Conservation (phyloP, 2,113 vertebrate species). For the Hippocampus abdominalis region DNA sequence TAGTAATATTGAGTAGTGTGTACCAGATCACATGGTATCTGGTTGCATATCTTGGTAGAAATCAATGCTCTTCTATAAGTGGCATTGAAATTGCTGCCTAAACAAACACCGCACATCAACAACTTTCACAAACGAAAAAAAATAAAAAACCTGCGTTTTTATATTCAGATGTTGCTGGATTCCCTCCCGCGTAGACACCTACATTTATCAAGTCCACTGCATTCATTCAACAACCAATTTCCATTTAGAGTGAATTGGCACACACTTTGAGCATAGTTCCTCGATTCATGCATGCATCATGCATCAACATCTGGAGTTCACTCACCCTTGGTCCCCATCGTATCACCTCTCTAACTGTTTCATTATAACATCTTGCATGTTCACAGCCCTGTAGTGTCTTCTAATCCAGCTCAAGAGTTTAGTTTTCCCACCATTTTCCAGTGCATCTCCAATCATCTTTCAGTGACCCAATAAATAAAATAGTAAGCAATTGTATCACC, state of each 20-base stretch:
- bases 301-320: conserved; percentile 12
- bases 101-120: too few relatives aligned
- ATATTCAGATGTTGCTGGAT: conserved; percentile 6
- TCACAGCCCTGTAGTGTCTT: conserved; percentile 24
- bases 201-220: conserved; percentile 28
- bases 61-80: too few relatives aligned
- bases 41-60: too few relatives aligned
- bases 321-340: conserved; percentile 3
- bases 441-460: conserved; percentile 29
- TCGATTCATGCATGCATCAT: conserved; percentile 3
- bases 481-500: conserved; percentile 10
- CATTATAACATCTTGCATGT: conserved; percentile 7
- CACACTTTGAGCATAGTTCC: conserved; percentile 9
- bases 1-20: neutral
- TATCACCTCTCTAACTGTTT: conserved; percentile 4
- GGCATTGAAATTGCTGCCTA: neutral
- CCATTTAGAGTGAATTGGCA: conserved; percentile 28
- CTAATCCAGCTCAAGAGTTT: conserved; percentile 36
- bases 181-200: neutral
- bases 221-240: conserved; percentile 29
- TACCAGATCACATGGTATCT: neutral
- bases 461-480: conserved; percentile 41
- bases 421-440: conserved; percentile 32
- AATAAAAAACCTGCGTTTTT: neutral
- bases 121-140: too few relatives aligned